phyloP scores from a whole-genome alignment of 2,888 invertebrate genomes.

The Nyleta sp. region DNA sequence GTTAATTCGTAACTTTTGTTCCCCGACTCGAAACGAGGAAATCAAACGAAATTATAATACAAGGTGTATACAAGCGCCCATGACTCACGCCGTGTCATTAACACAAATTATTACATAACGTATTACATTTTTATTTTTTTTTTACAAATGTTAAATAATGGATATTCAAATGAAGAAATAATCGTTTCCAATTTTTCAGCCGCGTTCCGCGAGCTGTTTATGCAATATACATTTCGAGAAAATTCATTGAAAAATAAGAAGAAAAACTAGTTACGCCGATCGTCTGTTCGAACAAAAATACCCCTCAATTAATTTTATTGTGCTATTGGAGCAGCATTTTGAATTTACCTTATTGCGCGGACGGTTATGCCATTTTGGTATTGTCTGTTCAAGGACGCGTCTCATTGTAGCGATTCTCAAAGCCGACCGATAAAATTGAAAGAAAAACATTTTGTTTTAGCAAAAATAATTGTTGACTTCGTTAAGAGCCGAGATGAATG shows the following conservation, averaged over 20 bases:
- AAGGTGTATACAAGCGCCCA: neutral
- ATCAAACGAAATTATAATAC: slow-evolving; percentile 43
- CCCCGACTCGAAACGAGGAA: slow-evolving; percentile 31
- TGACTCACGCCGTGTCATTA: slow-evolving; percentile 52
- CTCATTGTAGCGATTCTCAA: slow-evolving; percentile 8
- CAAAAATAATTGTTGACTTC: neutral
- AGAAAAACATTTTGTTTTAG: neutral
- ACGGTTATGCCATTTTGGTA: slow-evolving; percentile 33
- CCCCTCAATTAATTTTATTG: neutral
- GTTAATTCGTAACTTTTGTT: slow-evolving; percentile 12
- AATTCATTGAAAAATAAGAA: slow-evolving; percentile 3
- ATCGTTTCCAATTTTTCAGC: slow-evolving; percentile 24
- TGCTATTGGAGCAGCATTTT: slow-evolving; percentile 1
- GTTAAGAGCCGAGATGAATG: too few relatives aligned
- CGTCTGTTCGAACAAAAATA: slow-evolving; percentile 1
- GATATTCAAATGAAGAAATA: slow-evolving; percentile 42
- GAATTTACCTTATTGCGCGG: slow-evolving; percentile 27
- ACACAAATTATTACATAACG: slow-evolving; percentile 46
- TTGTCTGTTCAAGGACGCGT: slow-evolving; percentile 37
- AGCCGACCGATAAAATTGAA: slow-evolving; percentile 2
- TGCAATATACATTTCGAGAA: neutral
- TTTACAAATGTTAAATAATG: slow-evolving; percentile 30
- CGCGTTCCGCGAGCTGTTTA: slow-evolving; percentile 1
- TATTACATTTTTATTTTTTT: slow-evolving; percentile 32
- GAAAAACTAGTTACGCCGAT: neutral